Conservation (phyloP, 2,888 invertebrate genomes). For the Drosophila tanythrix region DNA sequence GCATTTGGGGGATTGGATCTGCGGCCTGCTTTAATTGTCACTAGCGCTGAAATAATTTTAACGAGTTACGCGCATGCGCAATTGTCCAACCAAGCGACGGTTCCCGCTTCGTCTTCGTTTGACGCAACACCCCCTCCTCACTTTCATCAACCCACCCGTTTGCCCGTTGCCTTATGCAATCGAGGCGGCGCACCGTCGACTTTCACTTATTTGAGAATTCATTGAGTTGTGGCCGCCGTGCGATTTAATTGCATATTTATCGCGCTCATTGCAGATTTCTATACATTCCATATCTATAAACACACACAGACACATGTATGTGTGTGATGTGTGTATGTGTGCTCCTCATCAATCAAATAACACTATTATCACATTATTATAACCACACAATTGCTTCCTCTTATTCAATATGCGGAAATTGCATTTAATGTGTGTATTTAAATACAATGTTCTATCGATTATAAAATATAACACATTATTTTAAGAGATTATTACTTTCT, state of each 20-base stretch:
- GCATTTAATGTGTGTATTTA: neutral
- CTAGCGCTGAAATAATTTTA: constrained; percentile 61
- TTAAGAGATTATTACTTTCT: neutral
- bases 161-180: constrained; percentile 46
- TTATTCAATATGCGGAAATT: constrained; percentile 10
- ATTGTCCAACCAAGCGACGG: constrained; percentile 72
- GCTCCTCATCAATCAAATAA: constrained; percentile 10
- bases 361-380: neutral
- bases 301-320: neutral
- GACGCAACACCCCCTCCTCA: neutral
- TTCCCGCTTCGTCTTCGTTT: constrained; percentile 28
- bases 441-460: neutral
- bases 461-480: neutral
- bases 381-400: neutral
- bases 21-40: constrained; percentile 66
- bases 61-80: constrained; percentile 78
- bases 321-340: neutral
- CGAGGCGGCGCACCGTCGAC: constrained; percentile 44
- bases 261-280: constrained; percentile 30
- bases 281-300: constrained; percentile 12
- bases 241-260: constrained; percentile 56
- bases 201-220: constrained; percentile 77
- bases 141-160: neutral
- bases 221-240: constrained; percentile 59
- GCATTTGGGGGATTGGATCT: constrained; percentile 10